Evolutionary conservation across 2,888 invertebrate species (phyloP), one percentile per base, ranked within the genome.

Genomic region (Apotomis capreana): DNA sequence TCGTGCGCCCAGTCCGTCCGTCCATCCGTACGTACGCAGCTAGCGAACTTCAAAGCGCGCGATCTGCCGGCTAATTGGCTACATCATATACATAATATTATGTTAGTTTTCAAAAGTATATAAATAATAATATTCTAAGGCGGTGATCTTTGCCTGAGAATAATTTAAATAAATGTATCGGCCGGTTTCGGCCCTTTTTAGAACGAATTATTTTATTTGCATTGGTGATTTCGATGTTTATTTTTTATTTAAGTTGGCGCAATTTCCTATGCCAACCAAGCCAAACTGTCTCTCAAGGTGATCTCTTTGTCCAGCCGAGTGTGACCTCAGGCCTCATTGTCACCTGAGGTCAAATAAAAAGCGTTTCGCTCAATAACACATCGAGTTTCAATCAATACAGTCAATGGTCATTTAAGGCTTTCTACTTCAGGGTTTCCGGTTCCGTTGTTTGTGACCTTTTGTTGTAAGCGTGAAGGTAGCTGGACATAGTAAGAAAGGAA

Each of bases 271-370:
- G 49, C 3, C 5, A 2, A 0, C 10, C 49, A 49, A 5, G 44
- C 3, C 49, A 49, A 49, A 49, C 49, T 40, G 40, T 40, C 40
- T 49, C 49, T 49, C 49, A 10, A 49, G 8, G 49, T 49, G 10
- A 49, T 49, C 49, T 9, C 3, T 49, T 49, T 49, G 12, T 9
- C 49, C 59, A 37, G 4, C 37, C 58, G 5, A 8, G 13, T 10
- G 15, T 26, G 26, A 61, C 61, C 61, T 49, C 26, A 46, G 10
- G 44, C 46, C 15, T 26, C 57, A 57, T 57, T 57, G 57, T 57
- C 44, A 26, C 6, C 61, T 6, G 61, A 46, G 46, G 49, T 10
- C 61, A 10, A 46, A 60, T 6, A 49, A 46, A 46, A 61, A 61
- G 4, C 12, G 10, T 26, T 5, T 4, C 36, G 36, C 26, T 10